Base-by-base conservation (phyloP, 2,113 vertebrate species). In the Cebidichthys violaceus region DNA sequence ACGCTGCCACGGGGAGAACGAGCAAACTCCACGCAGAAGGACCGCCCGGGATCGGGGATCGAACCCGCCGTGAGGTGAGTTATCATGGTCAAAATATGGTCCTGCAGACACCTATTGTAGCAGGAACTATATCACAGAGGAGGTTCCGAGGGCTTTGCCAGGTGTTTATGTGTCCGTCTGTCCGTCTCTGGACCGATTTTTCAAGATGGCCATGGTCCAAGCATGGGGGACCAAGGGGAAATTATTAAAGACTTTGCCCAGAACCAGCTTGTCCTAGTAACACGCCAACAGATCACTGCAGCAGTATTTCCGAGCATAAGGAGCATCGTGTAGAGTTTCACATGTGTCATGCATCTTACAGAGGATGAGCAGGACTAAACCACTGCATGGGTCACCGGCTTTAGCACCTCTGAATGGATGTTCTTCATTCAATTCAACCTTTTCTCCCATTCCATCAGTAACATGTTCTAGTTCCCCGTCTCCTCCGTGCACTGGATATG, bases 381-480 rank as follows among this genome's bases (percentile, higher is more conserved):
- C 45, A 29, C 71, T 68, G 82, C 60, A 66, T 13, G 55, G 8
- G 29, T 86, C 74, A 72, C 24, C 70, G 59, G 29, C 76, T 77
- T 80, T 74, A 85, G 77, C 74, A 86, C 80, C 81, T 80, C 3
- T 68, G 64, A 77, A 61, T 67, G 70, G 15, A 73, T 79, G 59
- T 45, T 85, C 33, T 76, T 78, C 41, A 18, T 79, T 82, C 67
- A 33, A 18, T 82, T 78, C 75, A 88, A 50, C 55, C 81, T 68
- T 83, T 88, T 85, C 71, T 72, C 59, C 27, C 29, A 17, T 84
- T 88, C 54, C 62, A 83, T 77, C 64, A 68, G 70, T 47, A 70
- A 29, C 75, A 66, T 71, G 66, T 76, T 88, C 75, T 80, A 60
- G 82, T 83, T 85, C 86, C 45, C 54, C 3, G 2, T 85, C 73